phyloP scores from a whole-genome alignment of 2,113 vertebrate species.

The Pelobates fuscus region DNA sequence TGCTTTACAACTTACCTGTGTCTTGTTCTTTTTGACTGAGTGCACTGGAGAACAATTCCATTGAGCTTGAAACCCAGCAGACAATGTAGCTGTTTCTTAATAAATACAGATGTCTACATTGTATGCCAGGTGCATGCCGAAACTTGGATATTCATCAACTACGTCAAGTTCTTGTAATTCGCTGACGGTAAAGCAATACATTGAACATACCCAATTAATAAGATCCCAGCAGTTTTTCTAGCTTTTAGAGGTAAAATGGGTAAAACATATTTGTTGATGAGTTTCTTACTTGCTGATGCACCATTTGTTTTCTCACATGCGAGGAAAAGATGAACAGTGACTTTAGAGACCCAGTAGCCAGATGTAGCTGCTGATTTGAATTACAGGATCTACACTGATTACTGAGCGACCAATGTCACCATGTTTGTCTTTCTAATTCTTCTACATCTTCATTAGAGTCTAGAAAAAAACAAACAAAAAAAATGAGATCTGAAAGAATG shows the following conservation, averaged over 20 bases:
- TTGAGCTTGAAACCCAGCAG: slow-evolving; percentile 99
- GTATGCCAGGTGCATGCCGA: slow-evolving; percentile 98
- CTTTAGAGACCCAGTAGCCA: slow-evolving; percentile 99
- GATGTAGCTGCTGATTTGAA: slow-evolving; percentile 98
- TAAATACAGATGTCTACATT: slow-evolving; percentile 99
- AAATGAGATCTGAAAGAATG: not conserved
- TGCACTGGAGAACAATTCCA: slow-evolving; percentile 59
- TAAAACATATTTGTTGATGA: not conserved
- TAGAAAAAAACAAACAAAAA: slow-evolving; percentile 16
- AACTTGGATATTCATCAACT: slow-evolving; percentile 60
- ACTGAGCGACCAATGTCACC: slow-evolving; percentile 87
- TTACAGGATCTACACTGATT: slow-evolving; percentile 99
- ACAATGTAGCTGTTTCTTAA: slow-evolving; percentile 99
- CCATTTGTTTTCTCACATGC: not conserved
- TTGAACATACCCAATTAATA: not conserved
- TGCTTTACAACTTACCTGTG: not conserved
- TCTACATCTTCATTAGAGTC: not conserved
- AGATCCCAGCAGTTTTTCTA: not conserved
- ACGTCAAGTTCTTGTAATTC: not conserved
- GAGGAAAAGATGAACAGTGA: slow-evolving; percentile 56
- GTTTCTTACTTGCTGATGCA: not conserved
- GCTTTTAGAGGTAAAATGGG: not conserved
- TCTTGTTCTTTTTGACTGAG: not conserved
- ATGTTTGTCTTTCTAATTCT: not conserved
- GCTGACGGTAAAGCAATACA: not conserved